Base-by-base conservation (phyloP, 2,888 invertebrate genomes). In the Lamellibrachia satsuma region DNA sequence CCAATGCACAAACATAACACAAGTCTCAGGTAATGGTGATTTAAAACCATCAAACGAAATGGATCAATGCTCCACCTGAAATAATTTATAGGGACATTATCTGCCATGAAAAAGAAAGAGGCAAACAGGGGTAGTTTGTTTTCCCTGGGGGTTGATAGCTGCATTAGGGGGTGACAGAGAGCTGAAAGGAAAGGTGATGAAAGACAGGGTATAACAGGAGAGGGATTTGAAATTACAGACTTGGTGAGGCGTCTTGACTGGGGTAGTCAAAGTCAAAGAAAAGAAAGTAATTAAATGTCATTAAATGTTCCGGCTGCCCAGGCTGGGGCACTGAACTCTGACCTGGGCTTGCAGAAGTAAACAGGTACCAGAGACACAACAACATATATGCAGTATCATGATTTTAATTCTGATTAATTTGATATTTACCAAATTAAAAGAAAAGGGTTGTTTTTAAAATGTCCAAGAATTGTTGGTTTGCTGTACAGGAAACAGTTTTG, bases 61-160 rank as follows among this genome's bases (percentile, higher is more conserved):
- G 75, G 75, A 75, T n/a, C 75, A 75, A 75, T 22, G 15, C 75
- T 22, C 75, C n/a, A 75, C 75, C 75, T 75, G 75, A 75, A 75
- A 75, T 75, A 75, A 75, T 75, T 75, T 75, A 75, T 75, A 75
- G 75, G 75, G 22, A 75, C 75, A 75, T 75, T 75, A 75, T 75
- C 75, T 75, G 75, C 75, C 75, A 75, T 75, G 75, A 75, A 75
- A 75, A 75, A 75, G 75, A n/a, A n/a, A 22, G 75, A n/a, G 4
- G n/a, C 15, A 22, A 22, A 4, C 3, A n/a, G 8, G 22, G 75
- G 75, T 75, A 75, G 75, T 22, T 75, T 22, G 75, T 75, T 75
- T n/a, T 75, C 75, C 75, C 75, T 22, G 15, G 75, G 75, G 75
- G 75, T n/a, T 75, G 75, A 11, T 75, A 75, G 75, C 75, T 75